Percentiles rank a stretch among this genome's conserved stretches.
Conservation (phyloP, 2,113 vertebrate species). For the Mustela lutreola region DNA sequence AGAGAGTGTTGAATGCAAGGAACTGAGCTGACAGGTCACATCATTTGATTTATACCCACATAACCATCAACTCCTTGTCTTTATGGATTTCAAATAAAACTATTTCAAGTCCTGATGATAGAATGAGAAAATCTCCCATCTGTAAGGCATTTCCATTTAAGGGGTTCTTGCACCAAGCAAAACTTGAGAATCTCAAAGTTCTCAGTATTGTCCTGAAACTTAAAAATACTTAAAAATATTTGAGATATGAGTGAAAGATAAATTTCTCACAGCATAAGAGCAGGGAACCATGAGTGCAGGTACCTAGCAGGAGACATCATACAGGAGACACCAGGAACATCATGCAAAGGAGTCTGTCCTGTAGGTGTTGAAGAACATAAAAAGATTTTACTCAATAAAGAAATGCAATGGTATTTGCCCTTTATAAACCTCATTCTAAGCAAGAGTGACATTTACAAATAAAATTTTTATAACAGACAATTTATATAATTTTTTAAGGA, state of each 20-base stretch:
- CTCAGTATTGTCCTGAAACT: not conserved
- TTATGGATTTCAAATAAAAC: constrained; percentile 37
- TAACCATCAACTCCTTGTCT: not conserved
- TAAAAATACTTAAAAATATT: not conserved
- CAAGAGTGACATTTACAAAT: not conserved
- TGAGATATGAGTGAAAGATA: not conserved
- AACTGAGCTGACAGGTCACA: not conserved
- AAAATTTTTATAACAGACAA: not conserved
- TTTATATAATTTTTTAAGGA: not conserved
- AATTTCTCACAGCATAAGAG: not conserved
- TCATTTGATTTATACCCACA: not conserved
- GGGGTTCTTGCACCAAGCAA: not conserved
- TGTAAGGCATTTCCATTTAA: not conserved
- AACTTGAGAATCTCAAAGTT: not conserved
- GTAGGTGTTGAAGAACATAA: not conserved
- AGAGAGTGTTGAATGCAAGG: not conserved
- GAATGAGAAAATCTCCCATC: not conserved
- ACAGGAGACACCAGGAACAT: fast-evolving
- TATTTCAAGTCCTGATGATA: not conserved
- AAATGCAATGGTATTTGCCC: not conserved
- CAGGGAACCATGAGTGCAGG: not conserved
- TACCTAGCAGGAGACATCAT: too few species aligned
- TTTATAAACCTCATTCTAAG: not conserved
- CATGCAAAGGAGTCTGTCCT: not conserved
- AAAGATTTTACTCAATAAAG: not conserved